Conservation (phyloP, 2,113 vertebrate species). For the Hyla sarda region DNA sequence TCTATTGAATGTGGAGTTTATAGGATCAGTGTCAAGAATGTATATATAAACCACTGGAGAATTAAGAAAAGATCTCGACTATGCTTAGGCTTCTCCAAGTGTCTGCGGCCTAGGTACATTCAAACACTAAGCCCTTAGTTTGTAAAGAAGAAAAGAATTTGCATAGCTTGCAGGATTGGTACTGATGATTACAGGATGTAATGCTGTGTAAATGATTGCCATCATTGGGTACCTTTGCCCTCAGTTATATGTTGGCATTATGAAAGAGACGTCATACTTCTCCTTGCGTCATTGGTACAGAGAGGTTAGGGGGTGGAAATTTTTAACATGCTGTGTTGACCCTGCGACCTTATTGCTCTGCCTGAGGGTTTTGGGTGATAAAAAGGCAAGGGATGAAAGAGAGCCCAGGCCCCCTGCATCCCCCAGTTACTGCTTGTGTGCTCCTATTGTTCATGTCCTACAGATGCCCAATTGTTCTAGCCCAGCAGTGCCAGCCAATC, state of each 20-base stretch:
- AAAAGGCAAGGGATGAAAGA: conserved; percentile 56
- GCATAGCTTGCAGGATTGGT: not conserved
- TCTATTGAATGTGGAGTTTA: too few species aligned
- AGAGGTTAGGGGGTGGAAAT: conserved; percentile 32
- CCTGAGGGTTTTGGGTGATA: conserved; percentile 54
- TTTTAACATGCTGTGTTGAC: conserved; percentile 38
- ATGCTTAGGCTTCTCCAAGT: not conserved
- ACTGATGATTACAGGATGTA: not conserved
- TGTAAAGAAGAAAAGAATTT: not conserved
- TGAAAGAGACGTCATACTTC: not conserved
- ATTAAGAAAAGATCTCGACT: not conserved
- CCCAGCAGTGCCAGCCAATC: conserved; percentile 35
- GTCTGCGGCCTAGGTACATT: not conserved
- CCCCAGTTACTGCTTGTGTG: conserved; percentile 37
- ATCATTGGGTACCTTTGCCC: conserved; percentile 13
- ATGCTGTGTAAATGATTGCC: conserved; percentile 24
- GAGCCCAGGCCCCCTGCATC: conserved; percentile 14
- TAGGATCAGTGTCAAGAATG: not conserved
- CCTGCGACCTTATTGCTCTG: conserved; percentile 28
- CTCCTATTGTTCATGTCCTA: conserved; percentile 44
- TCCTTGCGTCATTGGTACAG: conserved; percentile 31
- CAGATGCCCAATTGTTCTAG: conserved; percentile 57
- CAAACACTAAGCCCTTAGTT: not conserved
- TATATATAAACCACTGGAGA: not conserved
- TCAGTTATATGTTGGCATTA: not conserved